Base-by-base conservation (phyloP, 2,888 invertebrate species). In the Steinernema scapterisci region DNA sequence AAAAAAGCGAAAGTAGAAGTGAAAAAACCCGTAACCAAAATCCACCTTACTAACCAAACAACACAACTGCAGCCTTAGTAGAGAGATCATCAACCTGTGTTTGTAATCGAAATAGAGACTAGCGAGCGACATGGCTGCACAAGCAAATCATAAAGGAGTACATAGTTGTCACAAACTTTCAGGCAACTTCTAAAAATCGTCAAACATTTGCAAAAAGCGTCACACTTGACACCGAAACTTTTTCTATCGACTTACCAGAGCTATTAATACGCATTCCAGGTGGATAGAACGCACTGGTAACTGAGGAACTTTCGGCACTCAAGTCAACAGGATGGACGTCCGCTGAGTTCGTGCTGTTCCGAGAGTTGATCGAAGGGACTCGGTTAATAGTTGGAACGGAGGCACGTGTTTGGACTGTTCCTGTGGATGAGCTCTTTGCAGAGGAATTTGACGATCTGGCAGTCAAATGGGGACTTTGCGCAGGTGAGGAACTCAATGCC, bases 261-360 rank as follows among this genome's bases (percentile, higher is more conserved):
- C 63, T 63, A 31, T 63, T 63, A 31, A 63, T 63, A 11, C 63
- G 63, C 7, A 63, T 27, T 16, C 63, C 63, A 3, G 27, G 63
- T 27, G 73, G 19, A n/a, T 48, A 63, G 45, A 73, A 76, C 52
- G 73, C 73, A 11, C 71, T 72, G 31, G 77, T 77, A 21, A 77
- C 77, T 16, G 77, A 77, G 9, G 75, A 75, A 21, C 75, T 75
- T 43, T 77, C 77, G 0, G 73, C 73, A 54, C 48, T 77, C 73
- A 77, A 31, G 46, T 77, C 75, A 7, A 75, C 75, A 5, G 72
- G 71, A 27, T 63, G 63, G 27, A 63, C 63, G 31, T 63, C 63
- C 9, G 63, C 63, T 1, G 63, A 63, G 63, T 63, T 63, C 13
- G 63, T 63, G 63, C 63, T 63, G 31, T 63, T 63, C 16, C 63